Evolutionary conservation across 2,113 vertebrate genomes (phyloP).

Genomic region (Elephantulus edwardii): DNA sequence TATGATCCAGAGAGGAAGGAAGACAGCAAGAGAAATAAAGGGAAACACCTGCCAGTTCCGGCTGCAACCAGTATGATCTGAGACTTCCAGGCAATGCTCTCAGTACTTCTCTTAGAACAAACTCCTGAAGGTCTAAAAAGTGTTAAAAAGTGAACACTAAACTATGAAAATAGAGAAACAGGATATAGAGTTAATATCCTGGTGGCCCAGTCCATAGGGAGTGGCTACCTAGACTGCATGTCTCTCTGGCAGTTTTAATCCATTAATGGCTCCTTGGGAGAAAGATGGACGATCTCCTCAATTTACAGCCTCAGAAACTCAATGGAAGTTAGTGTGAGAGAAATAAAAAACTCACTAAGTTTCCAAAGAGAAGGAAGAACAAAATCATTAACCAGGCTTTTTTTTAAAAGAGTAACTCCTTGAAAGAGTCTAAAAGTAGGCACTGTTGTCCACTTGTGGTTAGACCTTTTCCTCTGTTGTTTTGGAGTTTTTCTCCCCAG

Average conservation of each 20-base stretch:
- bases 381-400: neutral
- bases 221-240: too few relatives aligned
- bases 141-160: neutral
- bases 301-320: too few relatives aligned
- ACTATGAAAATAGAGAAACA: neutral
- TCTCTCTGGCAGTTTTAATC: too few relatives aligned
- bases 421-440: neutral
- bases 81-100: neutral
- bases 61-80: neutral
- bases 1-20: neutral
- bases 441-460: neutral
- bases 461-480: neutral
- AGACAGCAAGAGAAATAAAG: neutral
- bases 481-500: neutral
- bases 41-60: neutral
- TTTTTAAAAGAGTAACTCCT: neutral
- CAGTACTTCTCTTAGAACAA: slow-evolving; percentile 3
- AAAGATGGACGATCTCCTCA: too few relatives aligned
- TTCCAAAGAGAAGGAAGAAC: slow-evolving; percentile 5
- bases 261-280: too few relatives aligned
- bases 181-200: too few relatives aligned
- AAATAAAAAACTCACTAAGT: too few relatives aligned
- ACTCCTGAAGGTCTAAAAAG: neutral
- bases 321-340: too few relatives aligned
- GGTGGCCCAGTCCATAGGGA: too few relatives aligned